Base-by-base conservation (phyloP, 2,888 invertebrate species). In the Parasteatoda lunata region DNA sequence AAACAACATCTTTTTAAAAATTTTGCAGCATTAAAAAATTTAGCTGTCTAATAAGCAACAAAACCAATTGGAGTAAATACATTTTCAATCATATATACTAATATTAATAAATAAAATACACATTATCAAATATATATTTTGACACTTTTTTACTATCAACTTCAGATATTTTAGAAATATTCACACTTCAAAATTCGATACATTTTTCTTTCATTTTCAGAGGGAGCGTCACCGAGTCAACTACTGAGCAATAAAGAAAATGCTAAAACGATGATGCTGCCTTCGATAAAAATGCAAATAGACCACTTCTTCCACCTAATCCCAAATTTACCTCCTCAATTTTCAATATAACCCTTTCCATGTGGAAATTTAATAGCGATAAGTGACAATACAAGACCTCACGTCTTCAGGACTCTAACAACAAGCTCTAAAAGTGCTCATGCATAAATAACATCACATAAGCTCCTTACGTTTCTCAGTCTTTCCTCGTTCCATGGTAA, bases 261-360 rank as follows among this genome's bases (percentile, higher is more conserved):
- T 59, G n/a, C n/a, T 13, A 59, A 59, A 59, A 59, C n/a, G 59
- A 59, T 59, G 59, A 59, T n/a, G 30, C 59, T 9, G 9, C 59
- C 11, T 59, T 13, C 66, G 45, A 30, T 30, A 75, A 81, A 81
- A 47, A 81, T 75, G 81, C 75, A 75, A 75, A 59, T 69, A 68
- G 11, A 48, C 13, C 54, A 66, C 68, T 59, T 75, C 69, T 59
- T 48, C 48, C 48, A 54, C 81, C 69, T 75, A 81, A 81, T 81
- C 81, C 81, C 47, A 49, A 81, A 75, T 81, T 81, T 75, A 81
- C 75, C 75, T 75, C 75, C 75, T 81, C 81, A 75, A 81, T 81
- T 75, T 81, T 81, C 81, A 81, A 81, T 81, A 75, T 75, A 81
- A 59, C 75, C 75, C 69, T 54, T 75, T 59, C 73, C 75, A 81